Conservation (phyloP, 2,113 vertebrate species). For the Rhabdomys dilectus region DNA sequence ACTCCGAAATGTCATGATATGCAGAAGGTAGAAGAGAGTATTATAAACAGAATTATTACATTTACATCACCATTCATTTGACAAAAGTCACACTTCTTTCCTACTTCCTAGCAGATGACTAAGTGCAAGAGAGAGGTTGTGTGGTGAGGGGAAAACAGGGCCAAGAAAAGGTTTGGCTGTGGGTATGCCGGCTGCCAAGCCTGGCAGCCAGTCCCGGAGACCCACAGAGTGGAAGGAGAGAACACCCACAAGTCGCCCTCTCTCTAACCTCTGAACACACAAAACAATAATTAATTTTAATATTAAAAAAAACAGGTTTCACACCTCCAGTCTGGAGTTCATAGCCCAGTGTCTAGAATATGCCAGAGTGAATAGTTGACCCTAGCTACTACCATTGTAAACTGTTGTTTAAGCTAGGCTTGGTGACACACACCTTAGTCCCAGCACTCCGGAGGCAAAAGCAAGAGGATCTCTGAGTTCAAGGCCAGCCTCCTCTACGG, state of each 20-base stretch:
- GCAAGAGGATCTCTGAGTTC: background rate
- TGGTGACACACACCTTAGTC: background rate
- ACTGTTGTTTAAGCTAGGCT: background rate
- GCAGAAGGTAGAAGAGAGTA: background rate
- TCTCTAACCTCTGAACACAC: background rate
- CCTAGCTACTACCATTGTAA: background rate
- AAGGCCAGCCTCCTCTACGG: background rate
- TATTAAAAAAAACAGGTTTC: background rate
- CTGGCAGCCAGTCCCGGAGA: background rate
- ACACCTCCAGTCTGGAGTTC: background rate
- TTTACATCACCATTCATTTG: constrained; percentile 28
- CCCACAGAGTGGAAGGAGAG: background rate
- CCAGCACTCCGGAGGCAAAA: background rate
- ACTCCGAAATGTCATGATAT: background rate
- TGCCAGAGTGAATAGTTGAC: background rate
- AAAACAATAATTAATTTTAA: background rate
- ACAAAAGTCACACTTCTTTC: background rate
- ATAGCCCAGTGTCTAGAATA: background rate
- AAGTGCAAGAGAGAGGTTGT: background rate
- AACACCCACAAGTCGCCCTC: background rate
- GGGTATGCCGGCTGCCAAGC: background rate
- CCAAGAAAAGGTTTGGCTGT: background rate
- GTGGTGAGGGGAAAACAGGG: background rate
- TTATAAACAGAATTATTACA: constrained; percentile 49
- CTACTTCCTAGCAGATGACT: background rate